Base-by-base conservation (phyloP, 1,140 invertebrate species). In the Neodiprion lecontei region DNA sequence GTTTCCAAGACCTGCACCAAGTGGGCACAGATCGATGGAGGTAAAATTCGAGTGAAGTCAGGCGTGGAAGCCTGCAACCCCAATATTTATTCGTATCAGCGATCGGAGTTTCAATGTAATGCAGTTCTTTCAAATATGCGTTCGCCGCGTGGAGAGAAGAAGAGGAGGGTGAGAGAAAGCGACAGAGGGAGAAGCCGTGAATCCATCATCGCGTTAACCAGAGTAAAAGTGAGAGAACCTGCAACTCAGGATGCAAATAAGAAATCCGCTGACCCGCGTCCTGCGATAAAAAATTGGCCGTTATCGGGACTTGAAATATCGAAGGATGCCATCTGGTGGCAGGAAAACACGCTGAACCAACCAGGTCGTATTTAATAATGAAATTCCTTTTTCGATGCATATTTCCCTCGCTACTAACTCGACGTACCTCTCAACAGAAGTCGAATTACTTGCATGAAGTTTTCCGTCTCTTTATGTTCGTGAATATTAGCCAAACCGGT, bases 171-270 rank as follows among this genome's bases (percentile, higher is more conserved):
- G 67, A 12, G 80, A 80, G 5, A 40, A 40, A 40, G 28, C 28
- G 28, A 40, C 28, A 1, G 28, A 80, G 78, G 77, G 75, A 77
- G 79, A 78, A 80, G 80, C 79, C 82, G 78, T 78, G 75, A 80
- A 85, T 85, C 79, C 79, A 84, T 85, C 83, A 86, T 79, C 77
- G 78, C 78, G 82, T 84, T 85, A 84, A 80, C 77, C 75, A 75
- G 82, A 82, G 82, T 85, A 85, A 85, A 82, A 84, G 77, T 61
- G 53, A 61, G 53, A 61, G 53, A 61, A 61, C 11, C 28, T 14
- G 74, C 67, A 74, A 68, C 78, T 81, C 77, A 5, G 77, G 80
- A 83, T 83, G 28, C 53, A 12, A 61, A 61, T 17, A 61, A 61
- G 53, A 9, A 61, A 61, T 17, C 11, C 11, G 11, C 53, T 12